phyloP scores from a whole-genome alignment of 2,888 invertebrate genomes.

The Carabus problematicus region DNA sequence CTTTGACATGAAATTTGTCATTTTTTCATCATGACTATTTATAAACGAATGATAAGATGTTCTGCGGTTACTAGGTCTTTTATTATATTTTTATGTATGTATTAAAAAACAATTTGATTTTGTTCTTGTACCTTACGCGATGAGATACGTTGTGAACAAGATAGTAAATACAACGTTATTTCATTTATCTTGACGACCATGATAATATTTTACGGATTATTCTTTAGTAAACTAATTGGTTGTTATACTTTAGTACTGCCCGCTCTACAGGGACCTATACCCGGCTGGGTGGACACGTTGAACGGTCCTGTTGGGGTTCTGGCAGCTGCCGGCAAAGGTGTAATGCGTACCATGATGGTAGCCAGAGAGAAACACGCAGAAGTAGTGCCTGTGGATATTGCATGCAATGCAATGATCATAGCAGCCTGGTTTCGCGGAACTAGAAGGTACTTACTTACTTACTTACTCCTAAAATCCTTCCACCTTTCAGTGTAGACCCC shows the following conservation, averaged over 20 bases:
- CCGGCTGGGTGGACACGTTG: slow-evolving; percentile 93
- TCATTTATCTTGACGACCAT: not conserved
- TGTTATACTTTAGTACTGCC: slow-evolving; percentile 74
- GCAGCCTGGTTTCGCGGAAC: no score
- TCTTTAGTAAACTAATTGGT: slow-evolving; percentile 16
- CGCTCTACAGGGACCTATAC: slow-evolving; percentile 81
- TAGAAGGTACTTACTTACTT: no score
- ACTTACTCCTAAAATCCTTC: no score
- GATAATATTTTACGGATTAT: slow-evolving; percentile 12
- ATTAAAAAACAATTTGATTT: not conserved
- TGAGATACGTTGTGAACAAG: not conserved
- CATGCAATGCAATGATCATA: slow-evolving; percentile 67
- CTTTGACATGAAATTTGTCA: no score
- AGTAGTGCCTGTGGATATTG: slow-evolving; percentile 80
- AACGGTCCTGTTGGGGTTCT: slow-evolving; percentile 90
- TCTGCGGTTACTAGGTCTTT: no score
- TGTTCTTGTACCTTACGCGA: not conserved
- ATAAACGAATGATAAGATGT: no score
- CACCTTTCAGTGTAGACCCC: no score
- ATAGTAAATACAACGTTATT: not conserved
- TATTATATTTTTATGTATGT: no score
- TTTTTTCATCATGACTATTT: no score
- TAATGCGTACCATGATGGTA: slow-evolving; percentile 86
- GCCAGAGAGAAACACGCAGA: slow-evolving; percentile 80
- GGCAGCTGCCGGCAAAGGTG: slow-evolving; percentile 85